phyloP scores from a whole-genome alignment of 2,113 vertebrate genomes.

The Amazona vittata region DNA sequence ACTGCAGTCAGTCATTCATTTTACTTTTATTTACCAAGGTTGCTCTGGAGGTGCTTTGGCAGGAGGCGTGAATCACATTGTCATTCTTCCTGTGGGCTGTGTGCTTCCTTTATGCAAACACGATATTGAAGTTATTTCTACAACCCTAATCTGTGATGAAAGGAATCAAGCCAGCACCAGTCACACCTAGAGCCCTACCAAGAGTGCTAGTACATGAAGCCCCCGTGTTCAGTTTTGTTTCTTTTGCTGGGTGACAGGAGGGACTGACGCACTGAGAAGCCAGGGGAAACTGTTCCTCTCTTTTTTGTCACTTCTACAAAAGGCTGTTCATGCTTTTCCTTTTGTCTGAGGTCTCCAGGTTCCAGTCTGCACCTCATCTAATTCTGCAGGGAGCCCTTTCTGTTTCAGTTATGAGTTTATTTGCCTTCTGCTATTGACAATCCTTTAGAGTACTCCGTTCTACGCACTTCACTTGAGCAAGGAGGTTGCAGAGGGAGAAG shows the following conservation, averaged over 20 bases:
- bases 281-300: background rate
- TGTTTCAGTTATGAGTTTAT: background rate
- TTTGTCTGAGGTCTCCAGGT: background rate
- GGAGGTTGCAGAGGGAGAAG: background rate
- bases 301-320: background rate
- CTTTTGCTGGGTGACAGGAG: background rate
- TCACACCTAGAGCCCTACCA: background rate
- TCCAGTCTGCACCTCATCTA: background rate
- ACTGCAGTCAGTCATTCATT: background rate
- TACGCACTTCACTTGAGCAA: background rate
- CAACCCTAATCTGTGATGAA: background rate
- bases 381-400: background rate
- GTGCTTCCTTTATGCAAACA: background rate
- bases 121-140: fast-evolving
- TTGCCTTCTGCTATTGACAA: background rate
- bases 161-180: background rate
- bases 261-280: background rate
- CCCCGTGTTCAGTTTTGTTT: fast-evolving
- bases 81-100: background rate
- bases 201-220: background rate
- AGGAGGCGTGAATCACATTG: background rate
- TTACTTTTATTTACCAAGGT: background rate
- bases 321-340: background rate
- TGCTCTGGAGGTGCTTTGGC: background rate
- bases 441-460: background rate